Evolutionary conservation across 2,888 invertebrate species (phyloP).

Genomic region (Leuctra nigra): DNA sequence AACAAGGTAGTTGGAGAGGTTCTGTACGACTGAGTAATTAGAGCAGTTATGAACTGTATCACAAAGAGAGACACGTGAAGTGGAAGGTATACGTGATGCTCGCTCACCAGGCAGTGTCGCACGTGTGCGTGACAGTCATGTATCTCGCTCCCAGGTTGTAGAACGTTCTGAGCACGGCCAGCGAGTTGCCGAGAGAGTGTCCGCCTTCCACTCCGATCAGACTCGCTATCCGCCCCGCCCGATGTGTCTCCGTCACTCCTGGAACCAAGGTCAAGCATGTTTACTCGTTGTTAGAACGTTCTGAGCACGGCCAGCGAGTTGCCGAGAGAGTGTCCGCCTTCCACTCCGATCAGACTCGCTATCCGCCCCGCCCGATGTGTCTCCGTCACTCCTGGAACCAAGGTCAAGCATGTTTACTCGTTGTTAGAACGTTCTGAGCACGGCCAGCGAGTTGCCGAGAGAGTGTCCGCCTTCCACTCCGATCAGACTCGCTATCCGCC

Average conservation of each 20-base stretch:
- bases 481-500: too few relatives aligned
- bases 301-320: constrained; percentile 42
- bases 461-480: too few relatives aligned
- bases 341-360: constrained; percentile 43
- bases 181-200: constrained; percentile 50
- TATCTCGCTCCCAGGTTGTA: constrained; percentile 52
- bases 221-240: constrained; percentile 47
- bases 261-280: constrained; percentile 37
- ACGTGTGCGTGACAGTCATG: constrained; percentile 86
- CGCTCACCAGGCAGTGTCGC: constrained; percentile 77
- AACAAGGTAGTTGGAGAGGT: too few relatives aligned
- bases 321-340: constrained; percentile 51
- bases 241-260: constrained; percentile 66
- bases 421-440: too few relatives aligned
- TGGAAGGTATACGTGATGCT: too few relatives aligned
- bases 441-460: too few relatives aligned
- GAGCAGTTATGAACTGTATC: too few relatives aligned
- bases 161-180: constrained; percentile 41
- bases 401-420: too few relatives aligned
- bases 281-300: constrained; percentile 33
- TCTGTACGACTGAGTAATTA: too few relatives aligned
- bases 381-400: too few relatives aligned
- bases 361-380: constrained; percentile 48
- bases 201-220: constrained; percentile 46
- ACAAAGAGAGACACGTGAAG: too few relatives aligned